These are phyloP conservation scores for Melanostoma scalare DNA, from an alignment of 2,888 invertebrate genomes.

Conservation along the genomic window DNA sequence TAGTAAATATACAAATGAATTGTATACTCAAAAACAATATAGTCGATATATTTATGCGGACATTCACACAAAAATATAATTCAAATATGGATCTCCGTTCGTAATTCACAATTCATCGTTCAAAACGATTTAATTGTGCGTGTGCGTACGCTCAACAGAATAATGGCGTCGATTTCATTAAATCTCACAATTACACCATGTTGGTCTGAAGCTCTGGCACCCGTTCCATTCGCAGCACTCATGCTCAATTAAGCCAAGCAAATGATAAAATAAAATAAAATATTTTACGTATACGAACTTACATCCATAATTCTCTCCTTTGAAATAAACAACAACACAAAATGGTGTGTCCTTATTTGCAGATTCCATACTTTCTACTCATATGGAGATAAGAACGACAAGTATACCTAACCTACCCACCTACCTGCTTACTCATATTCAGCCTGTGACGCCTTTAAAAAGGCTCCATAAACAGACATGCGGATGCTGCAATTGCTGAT, in stretches of 20 bases:
- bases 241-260: conserved; percentile 64
- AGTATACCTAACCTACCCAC: no score
- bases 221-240: conserved; percentile 16
- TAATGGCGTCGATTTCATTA: conserved; percentile 60
- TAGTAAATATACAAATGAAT: neutral
- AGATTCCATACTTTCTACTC: neutral
- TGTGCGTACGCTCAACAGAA: conserved; percentile 6
- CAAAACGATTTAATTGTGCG: conserved; percentile 66
- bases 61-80: neutral
- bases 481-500: conserved; percentile 11
- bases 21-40: neutral
- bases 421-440: neutral
- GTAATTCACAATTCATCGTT: conserved; percentile 63
- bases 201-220: conserved; percentile 23
- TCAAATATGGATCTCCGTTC: conserved; percentile 39
- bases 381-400: neutral
- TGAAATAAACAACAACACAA: conserved; percentile 6
- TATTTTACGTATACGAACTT: conserved; percentile 42
- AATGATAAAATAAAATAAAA: conserved; percentile 18
- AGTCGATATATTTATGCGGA: neutral
- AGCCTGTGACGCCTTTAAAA: conserved; percentile 20
- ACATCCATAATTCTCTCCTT: conserved; percentile 42
- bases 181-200: conserved; percentile 61
- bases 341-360: neutral
- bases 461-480: neutral